Conservation (phyloP, 2,888 invertebrate species). For the Epistrophe eligans region DNA sequence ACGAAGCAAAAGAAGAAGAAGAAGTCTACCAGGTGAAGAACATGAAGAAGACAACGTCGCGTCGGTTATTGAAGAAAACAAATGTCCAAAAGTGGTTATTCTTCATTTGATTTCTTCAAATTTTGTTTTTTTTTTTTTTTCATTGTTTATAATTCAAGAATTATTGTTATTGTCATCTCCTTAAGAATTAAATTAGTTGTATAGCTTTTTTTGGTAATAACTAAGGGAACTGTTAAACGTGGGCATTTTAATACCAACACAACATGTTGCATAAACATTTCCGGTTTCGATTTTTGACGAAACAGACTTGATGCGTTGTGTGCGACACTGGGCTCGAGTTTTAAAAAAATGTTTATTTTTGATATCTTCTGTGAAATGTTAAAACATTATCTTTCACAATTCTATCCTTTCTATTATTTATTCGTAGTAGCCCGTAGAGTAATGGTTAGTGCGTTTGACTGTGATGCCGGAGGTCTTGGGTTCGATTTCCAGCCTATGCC, state of each 20-base stretch:
- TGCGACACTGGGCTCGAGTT: no score
- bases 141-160: neutral
- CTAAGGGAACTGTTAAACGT: conserved; percentile 35
- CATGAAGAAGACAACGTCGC: neutral
- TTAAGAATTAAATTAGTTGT: conserved; percentile 1
- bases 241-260: neutral
- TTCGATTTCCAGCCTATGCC: no score
- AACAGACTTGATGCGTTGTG: no score
- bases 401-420: no score
- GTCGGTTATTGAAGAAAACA: neutral
- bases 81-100: conserved; percentile 27
- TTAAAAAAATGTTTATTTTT: no score
- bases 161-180: neutral
- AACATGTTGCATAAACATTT: neutral
- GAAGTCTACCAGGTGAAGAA: neutral
- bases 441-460: no score
- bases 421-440: no score
- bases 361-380: no score
- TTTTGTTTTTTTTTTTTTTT: neutral
- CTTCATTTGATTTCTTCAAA: conserved; percentile 14
- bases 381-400: no score
- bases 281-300: no score
- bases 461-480: no score
- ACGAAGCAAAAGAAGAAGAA: neutral
- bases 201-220: conserved; percentile 1